These are phyloP conservation scores for Chionomys nivalis DNA, from an alignment of 2,113 vertebrate species.

Conservation along the genomic window DNA sequence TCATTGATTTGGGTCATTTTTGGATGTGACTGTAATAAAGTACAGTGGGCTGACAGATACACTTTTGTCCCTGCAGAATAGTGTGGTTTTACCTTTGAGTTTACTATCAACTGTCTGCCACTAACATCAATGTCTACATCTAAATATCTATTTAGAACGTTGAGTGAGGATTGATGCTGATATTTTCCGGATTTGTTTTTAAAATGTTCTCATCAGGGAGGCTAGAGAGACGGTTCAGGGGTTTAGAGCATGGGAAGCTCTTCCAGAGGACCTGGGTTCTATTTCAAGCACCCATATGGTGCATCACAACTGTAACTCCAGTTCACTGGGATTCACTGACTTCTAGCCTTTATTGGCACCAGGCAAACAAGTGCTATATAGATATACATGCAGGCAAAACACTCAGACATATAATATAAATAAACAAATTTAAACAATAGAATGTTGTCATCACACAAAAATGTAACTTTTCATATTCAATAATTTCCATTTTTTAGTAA, in stretches of 20 bases:
- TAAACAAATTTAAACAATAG: neutral
- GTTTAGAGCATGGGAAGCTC: neutral
- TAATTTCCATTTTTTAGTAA: neutral
- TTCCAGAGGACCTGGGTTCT: neutral
- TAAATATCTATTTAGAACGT: slow-evolving; percentile 7
- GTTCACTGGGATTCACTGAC: too few species aligned
- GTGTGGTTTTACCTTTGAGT: neutral
- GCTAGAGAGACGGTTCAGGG: neutral
- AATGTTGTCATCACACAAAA: slow-evolving; percentile 3
- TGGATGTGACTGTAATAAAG: neutral
- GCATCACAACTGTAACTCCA: neutral
- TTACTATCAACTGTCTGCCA: neutral
- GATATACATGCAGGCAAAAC: neutral
- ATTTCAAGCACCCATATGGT: too few species aligned
- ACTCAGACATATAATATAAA: neutral
- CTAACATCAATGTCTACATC: neutral
- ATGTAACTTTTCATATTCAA: neutral
- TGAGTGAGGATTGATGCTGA: neutral
- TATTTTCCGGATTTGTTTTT: neutral
- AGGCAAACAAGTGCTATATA: neutral
- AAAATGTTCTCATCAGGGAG: neutral
- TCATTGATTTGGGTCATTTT: neutral
- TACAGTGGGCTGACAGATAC: neutral
- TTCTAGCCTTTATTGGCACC: neutral
- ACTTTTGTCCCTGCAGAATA: neutral